Evolutionary conservation across 2,113 vertebrate genomes (phyloP).

Genomic region (Menidia beryllina): DNA sequence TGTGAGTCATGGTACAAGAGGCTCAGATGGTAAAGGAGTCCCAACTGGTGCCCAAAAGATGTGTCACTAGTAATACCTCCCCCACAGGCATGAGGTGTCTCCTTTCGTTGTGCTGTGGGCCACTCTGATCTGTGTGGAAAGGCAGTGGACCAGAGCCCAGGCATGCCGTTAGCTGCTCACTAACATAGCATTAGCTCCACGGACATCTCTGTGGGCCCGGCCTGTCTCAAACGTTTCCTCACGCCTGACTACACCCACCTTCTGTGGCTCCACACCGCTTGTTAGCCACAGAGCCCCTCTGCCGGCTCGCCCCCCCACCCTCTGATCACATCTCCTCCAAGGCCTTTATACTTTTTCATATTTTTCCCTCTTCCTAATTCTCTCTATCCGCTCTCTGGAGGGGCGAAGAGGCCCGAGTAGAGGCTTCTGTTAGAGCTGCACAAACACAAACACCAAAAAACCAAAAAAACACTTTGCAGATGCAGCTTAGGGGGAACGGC

Average conservation of each 20-base stretch:
- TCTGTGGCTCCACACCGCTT: constrained; percentile 74
- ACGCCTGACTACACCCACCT: constrained; percentile 76
- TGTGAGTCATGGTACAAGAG: constrained; percentile 67
- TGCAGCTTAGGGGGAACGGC: neutral
- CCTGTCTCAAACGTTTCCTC: constrained; percentile 77
- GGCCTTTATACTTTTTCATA: constrained; percentile 22
- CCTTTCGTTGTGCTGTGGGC: constrained; percentile 66
- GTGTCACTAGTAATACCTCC: constrained; percentile 76
- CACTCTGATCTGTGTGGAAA: constrained; percentile 75
- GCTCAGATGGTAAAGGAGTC: constrained; percentile 79
- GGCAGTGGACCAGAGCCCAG: constrained; percentile 62
- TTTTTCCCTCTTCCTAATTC: constrained; percentile 8
- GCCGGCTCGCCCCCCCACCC: constrained; percentile 36
- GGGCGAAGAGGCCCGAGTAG: constrained; percentile 37
- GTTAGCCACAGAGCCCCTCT: constrained; percentile 61
- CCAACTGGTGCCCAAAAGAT: constrained; percentile 78
- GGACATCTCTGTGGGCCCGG: constrained; percentile 68
- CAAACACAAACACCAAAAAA: constrained; percentile 11
- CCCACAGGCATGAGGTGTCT: constrained; percentile 77
- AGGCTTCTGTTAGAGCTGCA: constrained; percentile 22
- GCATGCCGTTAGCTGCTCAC: constrained; percentile 78
- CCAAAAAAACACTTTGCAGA: constrained; percentile 18
- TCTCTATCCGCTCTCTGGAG: constrained; percentile 26
- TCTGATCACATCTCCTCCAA: constrained; percentile 42
- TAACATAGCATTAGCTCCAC: constrained; percentile 78